Base-by-base conservation (phyloP, 2,113 vertebrate species). In the Anser cygnoides region DNA sequence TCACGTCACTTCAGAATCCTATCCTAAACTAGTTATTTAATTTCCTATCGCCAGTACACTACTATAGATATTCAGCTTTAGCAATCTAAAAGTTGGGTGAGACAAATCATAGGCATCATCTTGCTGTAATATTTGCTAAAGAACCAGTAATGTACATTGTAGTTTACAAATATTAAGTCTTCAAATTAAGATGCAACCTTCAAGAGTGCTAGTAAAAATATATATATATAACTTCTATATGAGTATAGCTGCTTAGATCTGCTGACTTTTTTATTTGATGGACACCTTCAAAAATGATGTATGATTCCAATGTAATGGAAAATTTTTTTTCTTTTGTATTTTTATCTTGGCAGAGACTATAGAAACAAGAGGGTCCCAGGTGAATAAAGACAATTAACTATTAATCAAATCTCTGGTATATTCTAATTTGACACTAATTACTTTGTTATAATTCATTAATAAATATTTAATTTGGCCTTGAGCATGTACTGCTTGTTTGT, bases 401-500 rank as follows among this genome's bases (percentile, higher is more conserved):
- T 89, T 95, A 96, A 95, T 96, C 91, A 90, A 81, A 95, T 81
- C 87, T 93, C 76, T 72, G 84, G 57, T 92, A 95, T 95, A 90
- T 81, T 89, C 87, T 95, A 96, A 96, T 95, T 91, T 94, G 75
- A 80, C 92, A 87, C 90, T 95, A 95, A 96, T 93, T 95, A 92
- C 84, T 90, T 91, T 84, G 73, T 75, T 92, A 90, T 84, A 94
- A 94, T 94, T 96, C 67, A 87, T 97, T 95, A 96, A 94, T 95
- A 96, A 97, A 96, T 95, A 92, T 95, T 96, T 95, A 90, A 95
- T 96, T 95, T 95, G 75, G 82, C 94, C 93, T 96, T 92, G 54
- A 95, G 91, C 82, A 61, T 74, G 37, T 77, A 85, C 39, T 84
- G 25, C 61, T 89, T 94, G 79, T 88, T 96, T 92, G 54, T 91